Evolutionary conservation across 2,888 invertebrate genomes (phyloP), one percentile per base, ranked within the genome.

Genomic region (Chironomus tentans): DNA sequence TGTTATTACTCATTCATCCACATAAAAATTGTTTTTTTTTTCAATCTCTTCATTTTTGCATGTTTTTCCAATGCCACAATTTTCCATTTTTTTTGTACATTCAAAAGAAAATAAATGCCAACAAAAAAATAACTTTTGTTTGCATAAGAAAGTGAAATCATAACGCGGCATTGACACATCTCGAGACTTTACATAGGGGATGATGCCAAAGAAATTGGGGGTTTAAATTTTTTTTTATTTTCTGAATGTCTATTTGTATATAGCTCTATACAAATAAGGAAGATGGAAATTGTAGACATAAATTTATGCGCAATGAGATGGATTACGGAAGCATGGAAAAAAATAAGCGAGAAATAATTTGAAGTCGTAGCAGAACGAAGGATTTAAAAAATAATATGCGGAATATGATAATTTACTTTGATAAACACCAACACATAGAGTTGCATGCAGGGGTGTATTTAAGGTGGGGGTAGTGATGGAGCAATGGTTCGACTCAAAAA

Each of bases 321-420:
- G 56, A 56, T 56, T 56, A 56, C 18, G 56, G 18, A 56, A 56
- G 38, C 38, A 38, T 38, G 38, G 38, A 38, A 50, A 15, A 4
- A 50, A 15, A 50, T 13, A 56, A 56, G 56, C 56, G 56, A 56
- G 56, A 56, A 56, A 56, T 18, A 56, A 15, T 56, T 56, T 56
- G n/a, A 56, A 56, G 56, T 38, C 56, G 18, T 6, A 56, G 56
- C 65, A 22, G 21, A 28, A 71, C 47, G 71, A 50, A 56, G 50
- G 56, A 71, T 56, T 56, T 28, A 48, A 24, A 18, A 18, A 38
- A 38, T 38, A 38, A 38, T 38, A 38, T 38, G 38, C 38, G 38
- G 47, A 38, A 71, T 70, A 71, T 71, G 21, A 71, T 46, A 71
- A 71, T 70, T 28, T 65, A 22, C 38, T 71, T 71, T 56, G 24